phyloP scores from a whole-genome alignment of 2,888 invertebrate genomes.

The Julus scandinavius region DNA sequence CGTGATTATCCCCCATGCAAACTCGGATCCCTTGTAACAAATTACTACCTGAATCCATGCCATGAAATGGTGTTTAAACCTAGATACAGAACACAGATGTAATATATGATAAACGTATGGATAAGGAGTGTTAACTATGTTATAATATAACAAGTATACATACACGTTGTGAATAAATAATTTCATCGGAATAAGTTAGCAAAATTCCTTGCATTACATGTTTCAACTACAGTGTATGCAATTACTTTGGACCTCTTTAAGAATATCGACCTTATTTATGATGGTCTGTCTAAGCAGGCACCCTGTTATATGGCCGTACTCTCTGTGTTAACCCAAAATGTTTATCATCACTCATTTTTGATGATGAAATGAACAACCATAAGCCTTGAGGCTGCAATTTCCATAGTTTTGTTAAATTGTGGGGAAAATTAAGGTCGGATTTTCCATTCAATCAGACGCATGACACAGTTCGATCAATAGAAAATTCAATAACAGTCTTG shows the following conservation, averaged over 20 bases:
- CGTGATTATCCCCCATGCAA: background rate
- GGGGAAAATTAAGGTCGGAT: conserved; percentile 6
- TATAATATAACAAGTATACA: background rate
- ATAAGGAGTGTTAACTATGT: background rate
- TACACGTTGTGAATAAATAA: background rate
- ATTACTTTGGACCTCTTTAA: background rate
- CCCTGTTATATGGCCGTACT: background rate
- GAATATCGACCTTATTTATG: conserved; percentile 8
- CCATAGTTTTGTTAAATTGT: background rate
- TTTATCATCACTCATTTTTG: background rate
- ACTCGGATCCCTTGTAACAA: background rate
- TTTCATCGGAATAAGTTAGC: background rate
- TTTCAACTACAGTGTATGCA: background rate
- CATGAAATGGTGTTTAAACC: background rate
- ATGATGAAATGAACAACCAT: background rate
- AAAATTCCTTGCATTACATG: background rate
- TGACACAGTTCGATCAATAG: conserved; percentile 24
- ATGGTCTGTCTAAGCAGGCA: background rate
- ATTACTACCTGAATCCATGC: background rate
- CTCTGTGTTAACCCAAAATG: background rate
- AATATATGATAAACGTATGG: background rate
- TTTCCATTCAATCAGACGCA: background rate
- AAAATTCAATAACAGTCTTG: background rate
- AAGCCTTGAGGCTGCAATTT: conserved; percentile 9
- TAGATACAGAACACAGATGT: background rate